Evolutionary conservation across 1,140 invertebrate genomes (phyloP), one percentile per base, ranked within the genome.

Genomic region (Venturia canescens): DNA sequence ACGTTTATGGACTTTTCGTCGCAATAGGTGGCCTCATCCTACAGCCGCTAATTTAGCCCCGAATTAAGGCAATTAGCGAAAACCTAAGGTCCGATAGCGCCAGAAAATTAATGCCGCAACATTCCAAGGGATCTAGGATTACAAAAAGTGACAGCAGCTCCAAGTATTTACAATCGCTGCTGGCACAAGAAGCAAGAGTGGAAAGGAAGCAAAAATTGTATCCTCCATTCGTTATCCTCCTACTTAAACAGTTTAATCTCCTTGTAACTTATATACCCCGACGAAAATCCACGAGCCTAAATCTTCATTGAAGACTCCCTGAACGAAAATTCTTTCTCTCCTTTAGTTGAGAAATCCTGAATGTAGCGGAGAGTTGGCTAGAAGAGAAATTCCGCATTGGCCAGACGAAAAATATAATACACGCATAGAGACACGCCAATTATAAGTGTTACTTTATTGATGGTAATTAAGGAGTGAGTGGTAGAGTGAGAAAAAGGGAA

Each of bases 381-480:
- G 50, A 53, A 57, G 11, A 63, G n/a, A 31, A 69, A 69, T 69
- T 69, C 29, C 26, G n/a, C n/a, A 18, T 31, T 15, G n/a, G 29
- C 7, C 13, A 44, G 31, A 31, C 66, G 66, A 69, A 69, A 69
- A 69, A 69, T 69, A 63, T 69, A 63, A 31, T 69, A 69, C 29
- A 48, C 3, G 34, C 38, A 66, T 29, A 66, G 69, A 71, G 29
- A 53, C 71, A 53, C 48, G 38, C 44, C 71, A 74, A 74, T 74
- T 74, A 74, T 29, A 74, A 74, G 71, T 74, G 71, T 74, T 74
- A 74, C 71, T 74, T 74, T 74, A 74, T 74, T 74, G 48, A 53
- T 53, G 71, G 71, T 53, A 74, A 74, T 74, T 74, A 74, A 74
- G 71, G 48, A 71, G 21, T 21, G 34, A 48, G 34, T 71, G 34